Conservation (phyloP, 2,113 vertebrate species). For the Melierax canorus region DNA sequence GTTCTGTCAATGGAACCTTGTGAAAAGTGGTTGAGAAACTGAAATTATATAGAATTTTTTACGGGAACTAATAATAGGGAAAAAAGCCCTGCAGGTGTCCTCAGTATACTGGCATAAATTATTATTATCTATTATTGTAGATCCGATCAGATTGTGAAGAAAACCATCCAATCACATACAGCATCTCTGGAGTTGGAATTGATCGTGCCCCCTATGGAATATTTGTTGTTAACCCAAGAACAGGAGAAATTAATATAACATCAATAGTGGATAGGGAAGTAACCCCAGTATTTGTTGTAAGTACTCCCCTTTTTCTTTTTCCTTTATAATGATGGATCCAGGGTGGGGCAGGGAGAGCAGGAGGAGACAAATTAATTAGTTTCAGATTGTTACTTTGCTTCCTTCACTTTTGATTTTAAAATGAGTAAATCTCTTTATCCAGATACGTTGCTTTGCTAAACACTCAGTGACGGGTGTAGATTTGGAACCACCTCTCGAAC, state of each 20-base stretch:
- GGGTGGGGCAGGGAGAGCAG: background rate
- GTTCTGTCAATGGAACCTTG: background rate
- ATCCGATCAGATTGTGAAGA: conserved; percentile 86
- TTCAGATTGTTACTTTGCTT: background rate
- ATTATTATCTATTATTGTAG: conserved; percentile 63
- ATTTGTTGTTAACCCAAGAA: conserved; percentile 74
- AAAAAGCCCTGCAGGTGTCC: background rate
- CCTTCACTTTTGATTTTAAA: background rate
- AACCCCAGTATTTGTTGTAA: conserved; percentile 76
- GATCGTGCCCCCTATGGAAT: conserved; percentile 66
- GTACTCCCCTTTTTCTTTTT: background rate
- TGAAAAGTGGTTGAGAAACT: background rate
- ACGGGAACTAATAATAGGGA: background rate
- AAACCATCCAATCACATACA: conserved; percentile 73
- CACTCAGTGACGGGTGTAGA: conserved; percentile 65
- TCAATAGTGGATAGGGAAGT: conserved; percentile 85
- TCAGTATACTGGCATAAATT: background rate
- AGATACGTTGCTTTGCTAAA: conserved; percentile 76
- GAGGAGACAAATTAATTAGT: background rate
- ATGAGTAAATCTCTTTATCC: background rate
- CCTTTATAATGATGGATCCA: background rate
- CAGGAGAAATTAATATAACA: conserved; percentile 81
- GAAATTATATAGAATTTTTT: background rate
- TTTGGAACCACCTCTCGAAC: conserved; percentile 74
- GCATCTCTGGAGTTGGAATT: conserved; percentile 80